A percentile compares a stretch with the other conserved stretches of the same genome.
phyloP scores from a whole-genome alignment of 2,797 vertebrate species.

The Valencia hispanica region DNA sequence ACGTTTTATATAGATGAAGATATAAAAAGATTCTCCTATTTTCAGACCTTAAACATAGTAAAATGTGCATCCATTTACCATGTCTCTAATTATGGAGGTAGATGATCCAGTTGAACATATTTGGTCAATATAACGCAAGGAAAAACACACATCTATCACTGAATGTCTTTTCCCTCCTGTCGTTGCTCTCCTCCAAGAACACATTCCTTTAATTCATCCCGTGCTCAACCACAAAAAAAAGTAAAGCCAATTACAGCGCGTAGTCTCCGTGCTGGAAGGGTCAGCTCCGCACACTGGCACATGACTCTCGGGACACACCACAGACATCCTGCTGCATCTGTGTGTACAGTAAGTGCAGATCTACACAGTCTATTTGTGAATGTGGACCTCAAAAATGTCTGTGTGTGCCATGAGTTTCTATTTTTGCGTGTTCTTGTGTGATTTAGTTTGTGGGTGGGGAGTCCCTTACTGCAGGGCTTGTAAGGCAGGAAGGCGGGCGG shows the following conservation, averaged over 20 bases:
- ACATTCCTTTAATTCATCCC: constrained; percentile 58
- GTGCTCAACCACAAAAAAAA: constrained; percentile 52
- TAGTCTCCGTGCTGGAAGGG: constrained; percentile 41
- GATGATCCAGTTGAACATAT: constrained; percentile 39
- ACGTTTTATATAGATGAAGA: constrained; percentile 19
- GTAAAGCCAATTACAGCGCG: constrained; percentile 67
- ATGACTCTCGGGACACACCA: constrained; percentile 49
- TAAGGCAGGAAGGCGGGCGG: constrained; percentile 22
- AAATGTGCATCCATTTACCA: constrained; percentile 29
- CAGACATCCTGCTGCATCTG: constrained; percentile 58
- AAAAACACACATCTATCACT: constrained; percentile 13
- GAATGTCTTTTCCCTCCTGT: constrained; percentile 8
- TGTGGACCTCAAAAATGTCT: constrained; percentile 37
- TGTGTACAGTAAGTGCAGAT: constrained; percentile 44
- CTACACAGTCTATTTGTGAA: constrained; percentile 12
- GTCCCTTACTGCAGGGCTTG: constrained; percentile 33
- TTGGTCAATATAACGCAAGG: constrained; percentile 25
- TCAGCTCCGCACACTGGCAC: constrained; percentile 62
- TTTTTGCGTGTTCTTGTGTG: constrained; percentile 46
- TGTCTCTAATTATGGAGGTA: constrained; percentile 15
- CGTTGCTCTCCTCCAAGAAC: constrained; percentile 7
- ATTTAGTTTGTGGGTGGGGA: constrained; percentile 53
- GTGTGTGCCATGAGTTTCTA: constrained; percentile 45
- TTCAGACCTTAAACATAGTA: constrained; percentile 30
- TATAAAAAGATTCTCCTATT: constrained; percentile 35